Evolutionary conservation across 2,797 vertebrate genomes (phyloP).

Genomic region (Zenarchopterus dispar): DNA sequence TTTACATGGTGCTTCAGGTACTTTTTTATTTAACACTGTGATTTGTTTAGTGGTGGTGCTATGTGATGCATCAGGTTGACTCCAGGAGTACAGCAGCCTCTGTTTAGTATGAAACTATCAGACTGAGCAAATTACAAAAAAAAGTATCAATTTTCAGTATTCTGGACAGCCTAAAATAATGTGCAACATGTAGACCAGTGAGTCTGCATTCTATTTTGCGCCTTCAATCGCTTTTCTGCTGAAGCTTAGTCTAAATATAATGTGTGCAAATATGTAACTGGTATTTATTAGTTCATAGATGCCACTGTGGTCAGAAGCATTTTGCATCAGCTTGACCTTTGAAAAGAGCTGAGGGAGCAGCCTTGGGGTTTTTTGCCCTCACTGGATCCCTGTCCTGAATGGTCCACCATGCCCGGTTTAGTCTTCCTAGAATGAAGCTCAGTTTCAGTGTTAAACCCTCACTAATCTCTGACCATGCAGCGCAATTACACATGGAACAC

Average conservation of each 20-base stretch:
- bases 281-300: constrained; percentile 79
- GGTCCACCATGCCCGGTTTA: constrained; percentile 25
- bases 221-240: constrained; percentile 54
- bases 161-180: constrained; percentile 64
- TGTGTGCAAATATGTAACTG: constrained; percentile 65
- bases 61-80: too few relatives aligned
- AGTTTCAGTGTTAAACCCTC: constrained; percentile 75
- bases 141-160: constrained; percentile 25
- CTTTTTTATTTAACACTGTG: too few relatives aligned
- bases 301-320: constrained; percentile 62
- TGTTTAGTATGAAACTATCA: too few relatives aligned
- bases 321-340: constrained; percentile 82
- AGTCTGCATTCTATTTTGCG: constrained; percentile 56
- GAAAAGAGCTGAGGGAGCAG: constrained; percentile 78
- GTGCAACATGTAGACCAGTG: constrained; percentile 46
- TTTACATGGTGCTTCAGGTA: too few relatives aligned
- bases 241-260: constrained; percentile 78
- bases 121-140: too few relatives aligned
- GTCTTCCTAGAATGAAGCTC: constrained; percentile 74
- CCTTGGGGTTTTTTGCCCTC: constrained; percentile 54
- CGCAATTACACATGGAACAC: constrained; percentile 79
- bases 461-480: constrained; percentile 79
- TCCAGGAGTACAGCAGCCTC: too few relatives aligned
- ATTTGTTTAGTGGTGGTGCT: too few relatives aligned
- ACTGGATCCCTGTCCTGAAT: constrained; percentile 39